Percentiles rank a stretch among this genome's conserved stretches.
Evolutionary conservation across 2,888 invertebrate species (phyloP).

Genomic region (Tethea ocularis): DNA sequence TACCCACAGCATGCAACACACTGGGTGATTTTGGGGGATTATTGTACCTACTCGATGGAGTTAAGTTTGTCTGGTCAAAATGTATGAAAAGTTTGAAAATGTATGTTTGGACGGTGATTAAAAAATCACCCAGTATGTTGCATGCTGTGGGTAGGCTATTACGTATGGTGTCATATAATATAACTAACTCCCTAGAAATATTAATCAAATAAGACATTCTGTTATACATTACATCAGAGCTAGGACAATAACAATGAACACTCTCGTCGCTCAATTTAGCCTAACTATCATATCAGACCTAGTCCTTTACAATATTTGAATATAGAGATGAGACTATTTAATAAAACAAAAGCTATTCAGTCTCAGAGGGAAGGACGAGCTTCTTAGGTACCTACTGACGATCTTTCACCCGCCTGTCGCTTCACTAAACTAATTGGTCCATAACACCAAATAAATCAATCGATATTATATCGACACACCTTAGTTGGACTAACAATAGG

Average conservation of each 20-base stretch:
- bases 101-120: too few species aligned
- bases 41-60: too few species aligned
- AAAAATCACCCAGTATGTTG: too few species aligned
- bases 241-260: not conserved
- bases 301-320: not conserved
- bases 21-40: too few species aligned
- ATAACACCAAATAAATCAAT: constrained; percentile 3
- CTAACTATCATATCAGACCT: not conserved
- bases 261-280: not conserved
- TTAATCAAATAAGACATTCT: too few species aligned
- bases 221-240: not conserved
- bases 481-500: constrained; percentile 6
- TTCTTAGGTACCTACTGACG: too few species aligned
- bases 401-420: not conserved
- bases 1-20: too few species aligned
- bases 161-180: too few species aligned
- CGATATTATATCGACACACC: not conserved
- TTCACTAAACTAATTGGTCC: not conserved
- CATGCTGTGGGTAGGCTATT: too few species aligned
- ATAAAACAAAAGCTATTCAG: not conserved
- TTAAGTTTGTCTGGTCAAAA: too few species aligned
- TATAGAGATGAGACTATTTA: not conserved
- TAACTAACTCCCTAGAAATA: not conserved
- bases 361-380: not conserved
- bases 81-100: too few species aligned